Percentiles rank a stretch among this genome's conserved stretches.
Evolutionary conservation across 2,113 vertebrate genomes (phyloP).

Genomic region (Thinocorus orbignyianus): DNA sequence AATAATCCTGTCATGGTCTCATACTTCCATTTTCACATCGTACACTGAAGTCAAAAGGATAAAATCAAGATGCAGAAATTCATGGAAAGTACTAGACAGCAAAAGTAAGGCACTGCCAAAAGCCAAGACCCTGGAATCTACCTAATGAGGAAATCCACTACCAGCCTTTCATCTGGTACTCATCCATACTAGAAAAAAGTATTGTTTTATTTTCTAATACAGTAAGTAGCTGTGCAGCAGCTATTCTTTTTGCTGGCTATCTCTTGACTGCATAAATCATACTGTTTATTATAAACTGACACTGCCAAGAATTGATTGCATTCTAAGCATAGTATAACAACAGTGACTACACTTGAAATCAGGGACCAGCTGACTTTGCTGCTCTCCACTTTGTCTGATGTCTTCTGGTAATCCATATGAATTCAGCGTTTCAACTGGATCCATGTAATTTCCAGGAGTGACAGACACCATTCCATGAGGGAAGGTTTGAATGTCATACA

Average conservation of each 20-base stretch:
- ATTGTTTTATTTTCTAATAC: not conserved
- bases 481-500: not conserved
- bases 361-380: not conserved
- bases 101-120: not conserved
- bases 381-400: not conserved
- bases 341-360: not conserved
- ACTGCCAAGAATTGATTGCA: not conserved
- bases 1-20: not conserved
- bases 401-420: not conserved
- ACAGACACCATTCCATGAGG: not conserved
- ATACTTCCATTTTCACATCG: not conserved
- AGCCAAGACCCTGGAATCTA: not conserved
- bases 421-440: not conserved
- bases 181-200: not conserved
- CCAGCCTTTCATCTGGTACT: not conserved
- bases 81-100: not conserved
- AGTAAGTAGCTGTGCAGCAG: not conserved
- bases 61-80: not conserved
- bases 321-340: not conserved
- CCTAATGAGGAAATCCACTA: not conserved
- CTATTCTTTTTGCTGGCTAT: not conserved
- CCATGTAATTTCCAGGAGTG: not conserved
- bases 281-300: not conserved
- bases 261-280: not conserved
- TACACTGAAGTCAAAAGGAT: not conserved